phyloP scores from a whole-genome alignment of 2,113 vertebrate species.

The Malurus melanocephalus region DNA sequence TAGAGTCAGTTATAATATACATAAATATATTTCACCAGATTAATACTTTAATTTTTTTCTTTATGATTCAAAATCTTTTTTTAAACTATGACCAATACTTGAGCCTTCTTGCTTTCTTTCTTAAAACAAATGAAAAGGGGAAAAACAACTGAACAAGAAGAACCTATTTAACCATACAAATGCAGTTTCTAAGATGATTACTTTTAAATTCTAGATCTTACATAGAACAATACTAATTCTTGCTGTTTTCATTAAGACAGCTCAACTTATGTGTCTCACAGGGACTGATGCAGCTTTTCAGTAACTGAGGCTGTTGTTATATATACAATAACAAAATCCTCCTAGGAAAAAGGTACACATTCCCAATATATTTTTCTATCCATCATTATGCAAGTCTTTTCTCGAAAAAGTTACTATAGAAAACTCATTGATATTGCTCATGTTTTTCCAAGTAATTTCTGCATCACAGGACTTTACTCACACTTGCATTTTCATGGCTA shows the following conservation, averaged over 20 bases:
- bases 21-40: neutral
- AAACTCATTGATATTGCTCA: neutral
- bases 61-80: neutral
- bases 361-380: neutral
- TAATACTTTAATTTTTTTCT: neutral
- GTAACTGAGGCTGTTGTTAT: neutral
- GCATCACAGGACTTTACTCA: neutral
- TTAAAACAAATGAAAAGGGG: neutral
- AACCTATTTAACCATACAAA: neutral
- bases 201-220: neutral
- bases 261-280: neutral
- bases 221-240: neutral
- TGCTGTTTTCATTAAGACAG: neutral
- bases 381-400: neutral
- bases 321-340: neutral
- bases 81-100: neutral
- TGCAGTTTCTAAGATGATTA: neutral
- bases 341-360: neutral
- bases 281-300: neutral
- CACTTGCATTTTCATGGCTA: neutral
- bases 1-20: neutral
- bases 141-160: accelerated
- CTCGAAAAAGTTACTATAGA: neutral
- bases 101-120: neutral
- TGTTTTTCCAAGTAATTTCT: neutral